Evolutionary conservation across 1,140 invertebrate genomes (phyloP).

Genomic region (Carcinoscorpius rotundicauda): DNA sequence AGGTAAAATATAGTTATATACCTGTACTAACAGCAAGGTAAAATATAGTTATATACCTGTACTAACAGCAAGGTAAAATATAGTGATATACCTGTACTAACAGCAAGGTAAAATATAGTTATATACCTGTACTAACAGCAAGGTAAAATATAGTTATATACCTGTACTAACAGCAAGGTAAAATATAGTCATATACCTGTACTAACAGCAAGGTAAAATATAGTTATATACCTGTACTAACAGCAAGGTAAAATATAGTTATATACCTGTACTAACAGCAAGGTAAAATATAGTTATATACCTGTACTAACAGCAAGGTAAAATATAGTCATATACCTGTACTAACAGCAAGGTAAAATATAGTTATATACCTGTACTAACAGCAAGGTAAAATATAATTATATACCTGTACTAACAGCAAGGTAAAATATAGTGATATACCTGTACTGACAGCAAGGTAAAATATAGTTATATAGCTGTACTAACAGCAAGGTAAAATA

Average conservation of each 20-base stretch:
- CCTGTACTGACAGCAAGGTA: slow-evolving; percentile 31
- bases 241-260: slow-evolving; percentile 29
- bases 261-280: slow-evolving; percentile 25
- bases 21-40: slow-evolving; percentile 31
- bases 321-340: slow-evolving; percentile 8
- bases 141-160: slow-evolving; percentile 26
- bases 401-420: slow-evolving; percentile 25
- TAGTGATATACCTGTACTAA: slow-evolving; percentile 16
- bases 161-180: slow-evolving; percentile 31
- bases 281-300: slow-evolving; percentile 26
- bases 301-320: slow-evolving; percentile 31
- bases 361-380: slow-evolving; percentile 17
- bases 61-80: slow-evolving; percentile 32
- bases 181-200: slow-evolving; percentile 8
- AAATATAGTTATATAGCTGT: slow-evolving; percentile 9
- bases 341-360: slow-evolving; percentile 32
- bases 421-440: slow-evolving; percentile 26
- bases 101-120: slow-evolving; percentile 29
- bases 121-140: slow-evolving; percentile 25
- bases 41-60: slow-evolving; percentile 9
- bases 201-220: slow-evolving; percentile 32
- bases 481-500: slow-evolving; percentile 32
- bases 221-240: slow-evolving; percentile 17
- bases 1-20: slow-evolving; percentile 26
- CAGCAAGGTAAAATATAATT: slow-evolving; percentile 29